Base-by-base conservation (phyloP, 2,113 vertebrate species). In the Pogona vitticeps region DNA sequence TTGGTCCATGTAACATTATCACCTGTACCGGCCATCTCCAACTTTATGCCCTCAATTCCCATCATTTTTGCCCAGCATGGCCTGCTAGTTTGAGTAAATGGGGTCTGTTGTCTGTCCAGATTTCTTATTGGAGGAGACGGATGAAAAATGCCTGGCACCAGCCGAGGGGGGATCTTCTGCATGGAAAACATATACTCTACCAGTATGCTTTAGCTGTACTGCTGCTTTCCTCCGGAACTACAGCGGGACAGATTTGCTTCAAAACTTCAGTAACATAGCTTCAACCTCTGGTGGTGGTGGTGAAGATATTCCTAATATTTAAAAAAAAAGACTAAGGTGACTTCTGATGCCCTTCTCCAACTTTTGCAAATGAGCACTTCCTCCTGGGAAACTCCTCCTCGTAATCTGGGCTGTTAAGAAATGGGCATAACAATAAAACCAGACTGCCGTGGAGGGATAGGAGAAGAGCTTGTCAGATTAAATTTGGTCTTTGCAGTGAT, bases 361-460 rank as follows among this genome's bases (percentile, higher is more conserved):
- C 40, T 81, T 76, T 6, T n/a, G 80, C 75, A 52, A 59, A 71
- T 36, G 77, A 77, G 75, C 2, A n/a, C 2, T 0, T 0, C 82
- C 36, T 38, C 28, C 86, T 77, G 7, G 38, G 75, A 87, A 90
- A 70, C 4, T 0, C 58, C 80, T 86, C 89, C 40, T 86, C 36
- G 33, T 65, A n/a, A 78, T 86, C 76, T 87, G 86, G 31, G 76
- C 86, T 26, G 38, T 31, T 79, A 56, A 63, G 76, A 91, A 80
- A 70, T 0, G 14, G 77, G 2, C 10, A 0, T 84, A 40, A 77
- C 90, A 89, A 82, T 82, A 80, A 89, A 88, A 76, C 0, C 56
- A 76, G 80, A 0, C 52, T 72, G 86, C 33, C 1, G 3, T 73
- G 59, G 72, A 59, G 56, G 42, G 56, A 46, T 79, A 72, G 84